Evolutionary conservation across 2,113 vertebrate genomes (phyloP), one percentile per base, ranked within the genome.

Genomic region (Melanerpes aurifrons): DNA sequence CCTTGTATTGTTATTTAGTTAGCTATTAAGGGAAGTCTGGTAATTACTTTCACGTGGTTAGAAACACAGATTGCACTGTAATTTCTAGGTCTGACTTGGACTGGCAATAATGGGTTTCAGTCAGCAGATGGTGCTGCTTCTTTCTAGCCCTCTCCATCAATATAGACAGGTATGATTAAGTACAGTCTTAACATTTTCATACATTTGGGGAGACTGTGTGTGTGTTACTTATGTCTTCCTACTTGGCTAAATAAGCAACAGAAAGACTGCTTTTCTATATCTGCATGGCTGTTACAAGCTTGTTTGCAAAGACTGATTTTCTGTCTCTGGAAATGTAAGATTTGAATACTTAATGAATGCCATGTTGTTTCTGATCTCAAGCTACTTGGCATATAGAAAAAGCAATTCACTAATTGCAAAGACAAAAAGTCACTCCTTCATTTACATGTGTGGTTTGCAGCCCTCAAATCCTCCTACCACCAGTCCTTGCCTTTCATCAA

Each of bases 81-180:
- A 37, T 53, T 7, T 29, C 9, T 25, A 31, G n/a, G 32, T 40
- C 56, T 4, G 67, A 43, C 8, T 56, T 28, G 53, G 47, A 2
- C 24, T 16, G 17, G 90, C 63, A 91, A 62, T 47, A 69, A 53
- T 11, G 18, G 2, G 2, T 1, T 64, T 56, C 10, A 82, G 79
- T 35, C 92, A 70, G 92, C 35, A 96, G 95, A 86, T 89, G 89
- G 75, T 48, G 81, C 78, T 67, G 90, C 79, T 56, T 45, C n/a
- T 92, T 91, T 31, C 91, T 32, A 37, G 78, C 63, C 66, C 80
- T 90, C 31, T 68, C 32, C 43, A 32, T 10, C 45, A 31, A 16
- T 37, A 16, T 7, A 31, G 40, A 15, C 6, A 22, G 17, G 2
- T 12, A 24, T 10, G 26, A 16, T 31, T 7, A 64, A 9, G 45